Conservation (phyloP, 2,888 invertebrate species). For the Autographa pulchrina region DNA sequence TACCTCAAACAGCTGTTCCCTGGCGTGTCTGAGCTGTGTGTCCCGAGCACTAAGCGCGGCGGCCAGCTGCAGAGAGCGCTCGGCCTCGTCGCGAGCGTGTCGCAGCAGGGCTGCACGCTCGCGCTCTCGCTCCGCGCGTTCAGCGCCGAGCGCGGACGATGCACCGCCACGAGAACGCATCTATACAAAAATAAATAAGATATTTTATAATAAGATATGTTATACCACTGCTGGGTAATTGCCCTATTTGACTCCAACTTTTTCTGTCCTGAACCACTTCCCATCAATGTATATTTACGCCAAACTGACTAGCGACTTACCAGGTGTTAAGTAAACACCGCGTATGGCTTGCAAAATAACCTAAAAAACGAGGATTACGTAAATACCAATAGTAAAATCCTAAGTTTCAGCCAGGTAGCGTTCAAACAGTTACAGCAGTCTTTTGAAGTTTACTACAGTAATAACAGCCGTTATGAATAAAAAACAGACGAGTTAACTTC, state of each 20-base stretch:
- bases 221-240: no score
- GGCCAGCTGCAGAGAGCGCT: slow-evolving; percentile 95
- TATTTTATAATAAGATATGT: no score
- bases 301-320: no score
- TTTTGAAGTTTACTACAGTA: not conserved
- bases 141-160: slow-evolving; percentile 91
- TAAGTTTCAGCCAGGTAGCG: no score
- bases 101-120: slow-evolving; percentile 96
- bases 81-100: slow-evolving; percentile 97
- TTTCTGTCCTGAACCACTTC: no score
- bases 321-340: no score
- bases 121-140: slow-evolving; percentile 93
- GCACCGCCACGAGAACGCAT: slow-evolving; percentile 93
- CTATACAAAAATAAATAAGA: slow-evolving; percentile 60
- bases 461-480: not conserved
- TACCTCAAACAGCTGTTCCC: slow-evolving; percentile 96
- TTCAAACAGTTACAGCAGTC: not conserved
- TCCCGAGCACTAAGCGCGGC: slow-evolving; percentile 96
- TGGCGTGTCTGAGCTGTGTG: slow-evolving; percentile 94
- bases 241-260: no score
- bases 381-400: no score
- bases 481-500: not conserved
- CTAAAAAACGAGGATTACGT: no score
- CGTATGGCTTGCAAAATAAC: no score
- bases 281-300: no score